Percentiles rank a stretch among this genome's conserved stretches.
These are phyloP conservation scores for Holacanthus passer DNA, from an alignment of 2,113 vertebrate genomes.

Conservation along the genomic window DNA sequence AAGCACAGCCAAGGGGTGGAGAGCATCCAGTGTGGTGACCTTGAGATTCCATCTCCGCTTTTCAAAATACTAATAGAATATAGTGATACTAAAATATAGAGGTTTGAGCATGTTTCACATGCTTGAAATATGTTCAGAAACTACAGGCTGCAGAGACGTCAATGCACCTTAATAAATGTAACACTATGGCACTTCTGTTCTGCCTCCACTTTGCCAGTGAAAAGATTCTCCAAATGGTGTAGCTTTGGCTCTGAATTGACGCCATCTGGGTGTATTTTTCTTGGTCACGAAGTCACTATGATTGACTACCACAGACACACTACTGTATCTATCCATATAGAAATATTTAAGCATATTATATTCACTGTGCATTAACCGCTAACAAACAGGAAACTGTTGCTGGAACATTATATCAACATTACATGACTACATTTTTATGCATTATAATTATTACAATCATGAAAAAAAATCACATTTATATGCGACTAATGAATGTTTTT, in stretches of 20 bases:
- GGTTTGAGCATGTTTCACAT: not conserved
- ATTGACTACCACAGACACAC: not conserved
- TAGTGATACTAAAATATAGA: not conserved
- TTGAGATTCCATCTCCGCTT: not conserved
- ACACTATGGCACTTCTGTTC: not conserved
- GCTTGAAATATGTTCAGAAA: not conserved
- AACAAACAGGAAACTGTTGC: no score
- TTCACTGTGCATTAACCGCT: not conserved
- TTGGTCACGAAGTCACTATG: constrained; percentile 7
- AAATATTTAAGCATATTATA: not conserved
- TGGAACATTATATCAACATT: not conserved
- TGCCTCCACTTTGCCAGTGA: not conserved
- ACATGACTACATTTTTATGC: not conserved
- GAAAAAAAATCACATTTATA: no score
- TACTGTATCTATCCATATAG: not conserved
- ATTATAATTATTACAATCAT: no score
- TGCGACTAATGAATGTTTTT: no score
- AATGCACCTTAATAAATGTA: not conserved
- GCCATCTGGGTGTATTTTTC: constrained; percentile 17
- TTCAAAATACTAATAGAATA: not conserved
- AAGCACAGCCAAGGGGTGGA: not conserved
- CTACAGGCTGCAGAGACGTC: not conserved
- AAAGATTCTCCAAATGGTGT: not conserved
- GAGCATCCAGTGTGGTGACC: not conserved
- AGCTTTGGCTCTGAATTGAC: not conserved